Evolutionary conservation across 2,113 vertebrate species (phyloP).

Genomic region (Macrotis lagotis): DNA sequence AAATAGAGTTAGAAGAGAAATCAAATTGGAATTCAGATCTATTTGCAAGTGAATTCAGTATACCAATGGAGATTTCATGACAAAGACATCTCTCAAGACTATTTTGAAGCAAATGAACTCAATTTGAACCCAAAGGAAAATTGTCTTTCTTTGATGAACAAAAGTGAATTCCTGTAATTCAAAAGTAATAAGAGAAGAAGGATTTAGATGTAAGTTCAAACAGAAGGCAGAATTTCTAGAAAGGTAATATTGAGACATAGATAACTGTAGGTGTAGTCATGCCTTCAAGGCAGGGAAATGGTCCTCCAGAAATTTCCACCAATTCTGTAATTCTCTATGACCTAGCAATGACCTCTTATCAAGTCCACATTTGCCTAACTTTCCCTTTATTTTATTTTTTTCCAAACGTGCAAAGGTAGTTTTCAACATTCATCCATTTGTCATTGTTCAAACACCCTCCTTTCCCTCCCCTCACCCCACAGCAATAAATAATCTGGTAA

Average conservation of each 20-base stretch:
- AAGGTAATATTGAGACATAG: background rate
- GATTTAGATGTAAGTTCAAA: background rate
- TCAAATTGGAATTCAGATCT: background rate
- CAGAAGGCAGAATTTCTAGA: slow-evolving; percentile 34
- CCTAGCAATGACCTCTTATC: background rate
- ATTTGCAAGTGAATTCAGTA: slow-evolving; percentile 1
- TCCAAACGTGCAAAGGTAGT: no score
- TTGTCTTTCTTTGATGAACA: slow-evolving; percentile 27
- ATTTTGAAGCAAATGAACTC: background rate
- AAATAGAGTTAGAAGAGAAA: background rate
- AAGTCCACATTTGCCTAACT: background rate
- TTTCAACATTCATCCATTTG: no score
- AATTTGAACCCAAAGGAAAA: background rate
- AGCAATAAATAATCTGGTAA: no score
- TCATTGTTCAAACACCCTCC: no score
- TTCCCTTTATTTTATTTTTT: no score
- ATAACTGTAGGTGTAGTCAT: background rate
- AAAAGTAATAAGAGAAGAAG: background rate
- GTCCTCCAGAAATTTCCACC: background rate
- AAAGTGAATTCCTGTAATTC: slow-evolving; percentile 11
- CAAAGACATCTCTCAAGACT: background rate
- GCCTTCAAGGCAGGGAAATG: background rate
- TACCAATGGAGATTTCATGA: background rate
- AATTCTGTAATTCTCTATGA: background rate
- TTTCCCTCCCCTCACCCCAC: no score